phyloP scores from a whole-genome alignment of 2,113 vertebrate species.

The Erythrocercus mccallii region DNA sequence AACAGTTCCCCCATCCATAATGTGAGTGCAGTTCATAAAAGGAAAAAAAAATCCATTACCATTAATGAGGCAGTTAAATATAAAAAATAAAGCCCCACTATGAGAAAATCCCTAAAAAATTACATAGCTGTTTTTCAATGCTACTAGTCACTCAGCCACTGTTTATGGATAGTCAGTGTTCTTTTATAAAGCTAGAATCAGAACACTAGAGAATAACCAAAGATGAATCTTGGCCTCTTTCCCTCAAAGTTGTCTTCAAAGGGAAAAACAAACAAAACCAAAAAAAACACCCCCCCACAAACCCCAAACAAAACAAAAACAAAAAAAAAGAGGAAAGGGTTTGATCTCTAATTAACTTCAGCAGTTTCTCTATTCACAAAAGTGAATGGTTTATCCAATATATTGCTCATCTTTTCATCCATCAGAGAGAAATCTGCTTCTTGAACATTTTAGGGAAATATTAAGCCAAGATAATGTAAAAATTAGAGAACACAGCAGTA shows the following conservation, averaged over 20 bases:
- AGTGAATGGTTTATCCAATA: not conserved
- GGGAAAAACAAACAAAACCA: not conserved
- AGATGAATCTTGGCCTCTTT: not conserved
- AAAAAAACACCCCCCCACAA: not conserved
- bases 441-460: not conserved
- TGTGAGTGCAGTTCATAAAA: not conserved
- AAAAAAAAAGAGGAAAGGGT: not conserved
- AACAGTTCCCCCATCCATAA: not conserved
- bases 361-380: not conserved
- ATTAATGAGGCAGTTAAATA: conserved; percentile 19
- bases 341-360: not conserved
- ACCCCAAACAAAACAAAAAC: not conserved
- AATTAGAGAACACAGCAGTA: not conserved
- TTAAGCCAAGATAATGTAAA: not conserved
- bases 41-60: not conserved
- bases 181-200: not conserved
- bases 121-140: not conserved
- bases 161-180: not conserved
- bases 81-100: not conserved
- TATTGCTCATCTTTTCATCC: not conserved
- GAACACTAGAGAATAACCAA: not conserved
- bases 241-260: not conserved
- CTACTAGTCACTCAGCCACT: not conserved
- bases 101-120: conserved; percentile 3
- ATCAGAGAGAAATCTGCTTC: not conserved